A percentile compares a stretch with the other conserved stretches of the same genome.
Evolutionary conservation across 2,888 invertebrate species (phyloP).

Genomic region (Melanostoma scalare): DNA sequence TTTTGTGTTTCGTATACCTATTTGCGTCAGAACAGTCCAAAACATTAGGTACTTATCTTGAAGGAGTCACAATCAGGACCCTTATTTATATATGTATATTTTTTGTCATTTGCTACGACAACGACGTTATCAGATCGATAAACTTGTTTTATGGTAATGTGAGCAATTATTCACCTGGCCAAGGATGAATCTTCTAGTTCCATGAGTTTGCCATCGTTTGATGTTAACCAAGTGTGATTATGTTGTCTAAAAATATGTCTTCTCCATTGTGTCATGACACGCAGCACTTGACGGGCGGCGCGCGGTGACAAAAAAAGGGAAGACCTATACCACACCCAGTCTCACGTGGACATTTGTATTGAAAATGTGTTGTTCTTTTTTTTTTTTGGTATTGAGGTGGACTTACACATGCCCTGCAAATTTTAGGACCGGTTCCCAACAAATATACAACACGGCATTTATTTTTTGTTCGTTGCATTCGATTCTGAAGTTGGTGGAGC

Average conservation of each 20-base stretch:
- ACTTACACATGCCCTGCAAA: too few species aligned
- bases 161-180: conserved; percentile 60
- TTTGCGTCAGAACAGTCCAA: conserved; percentile 22
- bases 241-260: conserved; percentile 56
- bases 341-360: conserved; percentile 58
- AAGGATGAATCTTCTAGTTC: conserved; percentile 50
- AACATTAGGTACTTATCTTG: conserved; percentile 38
- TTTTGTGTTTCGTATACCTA: conserved; percentile 36
- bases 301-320: neutral
- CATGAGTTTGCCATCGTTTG: conserved; percentile 42
- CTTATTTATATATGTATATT: conserved; percentile 48
- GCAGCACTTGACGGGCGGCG: neutral
- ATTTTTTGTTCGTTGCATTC: too few species aligned
- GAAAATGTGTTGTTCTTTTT: conserved; percentile 8
- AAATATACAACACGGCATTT: too few species aligned
- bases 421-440: too few species aligned
- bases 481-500: too few species aligned
- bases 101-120: conserved; percentile 51
- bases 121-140: conserved; percentile 47
- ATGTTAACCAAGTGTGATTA: conserved; percentile 33
- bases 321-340: conserved; percentile 64
- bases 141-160: conserved; percentile 64
- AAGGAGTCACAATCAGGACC: conserved; percentile 39
- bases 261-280: conserved; percentile 38
- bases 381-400: neutral